A percentile compares a stretch with the other conserved stretches of the same genome.
Conservation (phyloP, 2,888 invertebrate genomes). For the Pheosia gnoma region DNA sequence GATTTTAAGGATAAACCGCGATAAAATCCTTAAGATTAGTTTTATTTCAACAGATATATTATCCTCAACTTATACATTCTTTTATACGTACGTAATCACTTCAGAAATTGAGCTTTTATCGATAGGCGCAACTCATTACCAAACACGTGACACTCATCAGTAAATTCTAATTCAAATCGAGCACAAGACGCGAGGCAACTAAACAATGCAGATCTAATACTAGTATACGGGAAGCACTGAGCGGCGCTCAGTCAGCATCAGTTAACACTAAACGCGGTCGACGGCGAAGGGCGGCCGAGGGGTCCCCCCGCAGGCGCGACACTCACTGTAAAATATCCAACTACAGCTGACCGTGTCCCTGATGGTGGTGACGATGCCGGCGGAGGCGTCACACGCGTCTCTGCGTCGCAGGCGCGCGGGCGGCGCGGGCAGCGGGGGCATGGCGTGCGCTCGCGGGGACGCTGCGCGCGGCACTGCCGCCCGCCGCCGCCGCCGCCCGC, state of each 20-base stretch:
- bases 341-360: constrained; percentile 88
- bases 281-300: constrained; percentile 44
- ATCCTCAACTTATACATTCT: constrained; percentile 7
- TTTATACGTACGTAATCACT: constrained; percentile 24
- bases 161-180: not conserved
- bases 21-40: too few species aligned
- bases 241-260: constrained; percentile 29
- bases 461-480: constrained; percentile 74
- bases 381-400: constrained; percentile 82
- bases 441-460: constrained; percentile 67
- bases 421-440: constrained; percentile 76
- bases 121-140: not conserved
- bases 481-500: constrained; percentile 59
- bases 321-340: constrained; percentile 91
- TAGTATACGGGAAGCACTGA: constrained; percentile 39
- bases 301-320: constrained; percentile 47
- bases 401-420: constrained; percentile 63
- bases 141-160: constrained; percentile 7
- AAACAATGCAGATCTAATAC: constrained; percentile 6
- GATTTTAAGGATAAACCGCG: too few species aligned
- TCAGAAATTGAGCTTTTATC: not conserved
- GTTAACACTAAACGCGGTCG: constrained; percentile 48
- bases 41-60: not conserved
- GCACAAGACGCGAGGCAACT: constrained; percentile 12
- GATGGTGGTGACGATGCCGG: constrained; percentile 85